Evolutionary conservation across 2,113 vertebrate species (phyloP).

Genomic region (Upupa epops): DNA sequence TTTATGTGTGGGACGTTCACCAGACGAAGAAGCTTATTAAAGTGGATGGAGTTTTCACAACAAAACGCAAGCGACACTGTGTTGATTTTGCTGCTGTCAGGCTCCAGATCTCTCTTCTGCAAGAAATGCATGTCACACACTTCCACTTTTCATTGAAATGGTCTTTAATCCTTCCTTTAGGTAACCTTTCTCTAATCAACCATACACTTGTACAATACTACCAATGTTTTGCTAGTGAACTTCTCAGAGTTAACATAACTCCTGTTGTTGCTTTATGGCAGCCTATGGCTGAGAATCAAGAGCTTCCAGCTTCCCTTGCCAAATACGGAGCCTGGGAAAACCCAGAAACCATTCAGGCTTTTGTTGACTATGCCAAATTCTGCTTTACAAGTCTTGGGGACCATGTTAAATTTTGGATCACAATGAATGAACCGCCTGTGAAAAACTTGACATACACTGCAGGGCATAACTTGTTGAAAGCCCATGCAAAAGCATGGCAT

Average conservation of each 20-base stretch:
- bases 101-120: conserved; percentile 84
- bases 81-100: conserved; percentile 85
- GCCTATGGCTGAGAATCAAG: conserved; percentile 78
- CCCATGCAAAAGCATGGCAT: conserved; percentile 90
- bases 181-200: conserved; percentile 82
- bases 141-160: conserved; percentile 95
- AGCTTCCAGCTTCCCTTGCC: conserved; percentile 82
- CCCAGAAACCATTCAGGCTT: conserved; percentile 80
- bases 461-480: conserved; percentile 88
- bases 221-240: conserved; percentile 86
- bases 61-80: conserved; percentile 76
- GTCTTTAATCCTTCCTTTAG: conserved; percentile 86
- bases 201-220: conserved; percentile 86
- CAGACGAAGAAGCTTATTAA: conserved; percentile 84
- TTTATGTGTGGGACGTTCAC: conserved; percentile 92
- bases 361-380: conserved; percentile 86
- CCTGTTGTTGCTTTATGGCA: conserved; percentile 94
- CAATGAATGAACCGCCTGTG: conserved; percentile 87
- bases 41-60: conserved; percentile 76
- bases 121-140: conserved; percentile 81
- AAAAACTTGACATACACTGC: conserved; percentile 83
- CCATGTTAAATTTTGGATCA: conserved; percentile 92
- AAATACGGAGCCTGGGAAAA: conserved; percentile 86
- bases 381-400: conserved; percentile 87
- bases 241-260: conserved; percentile 85